phyloP scores from a whole-genome alignment of 1,140 invertebrate genomes.

The Megathymus violae region DNA sequence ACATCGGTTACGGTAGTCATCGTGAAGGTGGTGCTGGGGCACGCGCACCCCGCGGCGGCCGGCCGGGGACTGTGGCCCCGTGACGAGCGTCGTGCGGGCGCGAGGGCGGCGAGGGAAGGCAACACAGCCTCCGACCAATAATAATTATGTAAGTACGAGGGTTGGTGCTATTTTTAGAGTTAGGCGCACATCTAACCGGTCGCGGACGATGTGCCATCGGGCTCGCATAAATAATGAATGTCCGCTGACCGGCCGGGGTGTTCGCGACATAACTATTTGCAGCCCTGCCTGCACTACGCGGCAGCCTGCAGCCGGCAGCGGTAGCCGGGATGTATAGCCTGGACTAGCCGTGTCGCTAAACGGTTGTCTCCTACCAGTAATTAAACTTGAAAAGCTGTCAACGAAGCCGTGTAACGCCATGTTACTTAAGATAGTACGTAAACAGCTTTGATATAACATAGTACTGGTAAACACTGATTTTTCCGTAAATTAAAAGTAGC shows the following conservation, averaged over 20 bases:
- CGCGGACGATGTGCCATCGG: conserved; percentile 34
- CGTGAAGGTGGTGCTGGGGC: neutral
- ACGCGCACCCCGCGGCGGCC: conserved; percentile 35
- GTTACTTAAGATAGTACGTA: too few relatives aligned
- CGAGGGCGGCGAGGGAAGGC: conserved; percentile 49
- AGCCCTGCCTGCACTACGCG: too few relatives aligned
- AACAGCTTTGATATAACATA: too few relatives aligned
- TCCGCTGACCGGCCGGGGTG: conserved; percentile 38
- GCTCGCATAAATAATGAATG: conserved; percentile 42
- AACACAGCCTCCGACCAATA: conserved; percentile 74
- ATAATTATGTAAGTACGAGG: conserved; percentile 75
- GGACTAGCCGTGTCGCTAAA: too few relatives aligned
- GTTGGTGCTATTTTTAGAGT: conserved; percentile 75
- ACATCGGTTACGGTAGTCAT: too few relatives aligned
- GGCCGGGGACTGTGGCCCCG: conserved; percentile 41
- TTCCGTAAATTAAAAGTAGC: too few relatives aligned
- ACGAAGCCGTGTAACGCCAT: neutral
- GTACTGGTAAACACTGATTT: too few relatives aligned
- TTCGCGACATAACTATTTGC: conserved; percentile 47
- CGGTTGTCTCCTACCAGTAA: too few relatives aligned
- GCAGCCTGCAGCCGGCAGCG: too few relatives aligned
- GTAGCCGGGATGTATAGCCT: too few relatives aligned
- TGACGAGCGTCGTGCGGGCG: conserved; percentile 30
- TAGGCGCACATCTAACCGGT: conserved; percentile 62
- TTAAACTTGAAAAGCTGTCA: conserved; percentile 45